phyloP scores from a whole-genome alignment of 1,140 invertebrate genomes.

The Lamellibrachia luymesi region DNA sequence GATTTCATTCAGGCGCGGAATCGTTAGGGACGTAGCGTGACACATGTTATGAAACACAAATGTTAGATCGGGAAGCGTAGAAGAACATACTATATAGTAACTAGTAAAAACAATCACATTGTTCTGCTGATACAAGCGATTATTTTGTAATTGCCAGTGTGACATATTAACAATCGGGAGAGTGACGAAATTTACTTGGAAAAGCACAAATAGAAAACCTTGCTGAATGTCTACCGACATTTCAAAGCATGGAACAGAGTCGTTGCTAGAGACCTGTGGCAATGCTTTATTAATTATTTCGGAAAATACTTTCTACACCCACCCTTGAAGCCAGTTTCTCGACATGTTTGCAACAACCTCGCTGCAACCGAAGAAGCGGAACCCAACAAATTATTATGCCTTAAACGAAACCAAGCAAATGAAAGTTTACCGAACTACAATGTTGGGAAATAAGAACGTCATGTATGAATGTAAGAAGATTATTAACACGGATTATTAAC shows the following conservation, averaged over 20 bases:
- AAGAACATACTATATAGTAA: too few species aligned
- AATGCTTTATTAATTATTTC: not conserved
- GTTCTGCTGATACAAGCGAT: too few species aligned
- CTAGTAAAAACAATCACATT: too few species aligned
- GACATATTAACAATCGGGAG: not conserved
- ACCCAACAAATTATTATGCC: not conserved
- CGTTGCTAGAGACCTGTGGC: not conserved
- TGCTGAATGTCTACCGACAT: not conserved
- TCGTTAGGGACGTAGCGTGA: too few species aligned
- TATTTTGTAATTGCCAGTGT: not conserved
- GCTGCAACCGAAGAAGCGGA: not conserved
- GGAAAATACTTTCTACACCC: not conserved
- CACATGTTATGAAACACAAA: too few species aligned
- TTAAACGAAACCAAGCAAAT: too few species aligned
- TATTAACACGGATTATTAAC: not conserved
- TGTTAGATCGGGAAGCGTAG: too few species aligned
- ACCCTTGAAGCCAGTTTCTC: not conserved
- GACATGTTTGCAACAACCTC: not conserved
- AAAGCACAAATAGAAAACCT: not conserved
- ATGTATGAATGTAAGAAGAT: not conserved
- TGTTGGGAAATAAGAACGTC: not conserved
- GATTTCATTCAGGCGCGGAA: too few species aligned
- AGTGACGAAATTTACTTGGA: not conserved
- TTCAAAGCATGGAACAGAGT: not conserved
- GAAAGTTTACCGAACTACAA: not conserved